Evolutionary conservation across 2,113 vertebrate genomes (phyloP).

Genomic region (Phaethornis superciliosus): DNA sequence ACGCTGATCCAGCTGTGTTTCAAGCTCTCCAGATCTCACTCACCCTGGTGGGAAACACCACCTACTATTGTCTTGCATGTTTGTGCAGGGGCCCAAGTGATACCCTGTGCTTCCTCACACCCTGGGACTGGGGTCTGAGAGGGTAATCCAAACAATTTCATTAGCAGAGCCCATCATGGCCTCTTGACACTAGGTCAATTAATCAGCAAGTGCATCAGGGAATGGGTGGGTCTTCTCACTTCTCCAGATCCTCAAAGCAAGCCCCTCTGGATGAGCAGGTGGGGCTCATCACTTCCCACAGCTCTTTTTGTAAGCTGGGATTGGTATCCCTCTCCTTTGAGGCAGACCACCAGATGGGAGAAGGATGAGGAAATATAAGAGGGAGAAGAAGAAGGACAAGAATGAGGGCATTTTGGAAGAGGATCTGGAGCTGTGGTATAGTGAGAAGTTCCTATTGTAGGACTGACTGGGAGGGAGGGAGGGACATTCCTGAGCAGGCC

Average conservation of each 20-base stretch:
- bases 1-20: background rate
- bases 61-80: background rate
- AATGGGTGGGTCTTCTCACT: background rate
- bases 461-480: background rate
- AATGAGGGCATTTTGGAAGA: background rate
- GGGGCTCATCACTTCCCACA: background rate
- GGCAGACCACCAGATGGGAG: background rate
- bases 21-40: background rate
- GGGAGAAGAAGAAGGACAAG: too few species aligned
- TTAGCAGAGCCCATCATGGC: background rate
- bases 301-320: background rate
- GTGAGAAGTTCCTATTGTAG: rapidly evolving
- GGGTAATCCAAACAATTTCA: background rate
- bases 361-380: background rate
- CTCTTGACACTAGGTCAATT: background rate
- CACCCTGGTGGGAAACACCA: background rate
- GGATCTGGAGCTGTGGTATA: background rate
- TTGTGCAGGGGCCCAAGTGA: background rate
- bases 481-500: background rate
- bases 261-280: background rate
- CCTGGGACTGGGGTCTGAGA: rapidly evolving
- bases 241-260: background rate
- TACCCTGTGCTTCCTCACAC: background rate
- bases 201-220: background rate
- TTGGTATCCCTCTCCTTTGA: background rate